Base-by-base conservation (phyloP, 1,140 invertebrate genomes). In the Aporrectodea caliginosa region DNA sequence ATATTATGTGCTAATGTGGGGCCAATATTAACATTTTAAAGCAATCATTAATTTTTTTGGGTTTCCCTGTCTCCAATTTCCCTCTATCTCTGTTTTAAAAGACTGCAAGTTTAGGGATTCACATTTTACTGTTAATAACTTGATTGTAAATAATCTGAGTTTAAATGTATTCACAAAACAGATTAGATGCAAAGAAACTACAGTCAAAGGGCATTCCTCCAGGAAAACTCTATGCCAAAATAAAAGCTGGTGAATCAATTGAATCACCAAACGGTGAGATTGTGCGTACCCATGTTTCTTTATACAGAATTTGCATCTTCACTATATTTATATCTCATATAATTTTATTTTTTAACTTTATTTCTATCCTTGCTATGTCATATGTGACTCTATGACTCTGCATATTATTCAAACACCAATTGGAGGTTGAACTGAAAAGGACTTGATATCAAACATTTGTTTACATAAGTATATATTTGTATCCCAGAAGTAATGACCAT, bases 161-260 rank as follows among this genome's bases (percentile, higher is more conserved):
- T 32, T 27, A 31, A 35, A n/a, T 29, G n/a, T 43, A 2, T 32
- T 2, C 73, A 34, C 32, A n/a, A 80, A 73, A 22, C 79, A 87
- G 86, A 78, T 79, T 88, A n/a, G 83, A 89, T 82, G 85, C 84
- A 16, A 77, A 82, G 0, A 84, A 83, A 72, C 78, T 89, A 27
- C 84, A 83, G 79, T 77, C 82, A 22, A 78, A 84, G 35, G 88
- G 88, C 16, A 77, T 90, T 6, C 82, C 82, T 58, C 85, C 88
- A 76, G 89, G 89, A 35, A 87, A 87, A 29, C 70, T 86, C 34
- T 89, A 87, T 84, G 83, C 82, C 22, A 83, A 84, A 82, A 79
- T 90, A 14, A 89, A 89, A 81, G 70, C 80, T 33, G 89, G 89
- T 30, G 75, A 87, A 69, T 75, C 80, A 70, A 80, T 90, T 31